These are phyloP conservation scores for Oreonectes daqikongensis DNA, from an alignment of 2,797 vertebrate species.

Conservation along the genomic window DNA sequence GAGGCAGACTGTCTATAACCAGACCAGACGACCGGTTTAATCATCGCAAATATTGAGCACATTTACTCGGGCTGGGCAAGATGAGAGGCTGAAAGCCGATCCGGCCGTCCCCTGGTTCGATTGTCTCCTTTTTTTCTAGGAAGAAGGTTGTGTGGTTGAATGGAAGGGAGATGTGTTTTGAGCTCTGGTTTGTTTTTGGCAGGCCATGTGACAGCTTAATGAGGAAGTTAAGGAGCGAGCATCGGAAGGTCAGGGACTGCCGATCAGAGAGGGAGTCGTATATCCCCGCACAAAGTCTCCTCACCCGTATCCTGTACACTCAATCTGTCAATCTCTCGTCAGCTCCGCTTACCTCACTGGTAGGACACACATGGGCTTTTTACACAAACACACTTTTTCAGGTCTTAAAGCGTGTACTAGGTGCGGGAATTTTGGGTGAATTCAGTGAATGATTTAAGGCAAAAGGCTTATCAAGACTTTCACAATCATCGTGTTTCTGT, in stretches of 20 bases:
- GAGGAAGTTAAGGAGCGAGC: slow-evolving; percentile 49
- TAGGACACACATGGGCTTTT: slow-evolving; percentile 18
- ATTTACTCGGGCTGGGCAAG: slow-evolving; percentile 23
- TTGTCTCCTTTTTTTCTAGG: slow-evolving; percentile 25
- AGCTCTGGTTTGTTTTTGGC: slow-evolving; percentile 50
- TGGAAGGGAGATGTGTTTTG: slow-evolving; percentile 38
- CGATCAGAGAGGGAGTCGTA: slow-evolving; percentile 48
- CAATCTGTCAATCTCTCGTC: slow-evolving; percentile 48
- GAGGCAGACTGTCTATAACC: slow-evolving; percentile 58
- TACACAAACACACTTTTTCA: slow-evolving; percentile 23
- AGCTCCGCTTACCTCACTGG: slow-evolving; percentile 39
- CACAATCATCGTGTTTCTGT: not conserved
- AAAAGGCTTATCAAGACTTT: not conserved
- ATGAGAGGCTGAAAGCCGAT: slow-evolving; percentile 32
- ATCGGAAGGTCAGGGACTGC: slow-evolving; percentile 44
- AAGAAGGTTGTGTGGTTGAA: slow-evolving; percentile 43
- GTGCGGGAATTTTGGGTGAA: not conserved
- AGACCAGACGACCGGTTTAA: slow-evolving; percentile 19
- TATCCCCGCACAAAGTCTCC: slow-evolving; percentile 47
- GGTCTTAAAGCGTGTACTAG: not conserved
- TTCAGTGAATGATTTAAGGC: not conserved
- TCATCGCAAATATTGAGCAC: slow-evolving; percentile 33
- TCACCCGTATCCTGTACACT: slow-evolving; percentile 50
- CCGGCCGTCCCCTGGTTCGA: not conserved
- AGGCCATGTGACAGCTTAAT: slow-evolving; percentile 48